Conservation (phyloP, 2,888 invertebrate species). For the Limnephilus auricula region DNA sequence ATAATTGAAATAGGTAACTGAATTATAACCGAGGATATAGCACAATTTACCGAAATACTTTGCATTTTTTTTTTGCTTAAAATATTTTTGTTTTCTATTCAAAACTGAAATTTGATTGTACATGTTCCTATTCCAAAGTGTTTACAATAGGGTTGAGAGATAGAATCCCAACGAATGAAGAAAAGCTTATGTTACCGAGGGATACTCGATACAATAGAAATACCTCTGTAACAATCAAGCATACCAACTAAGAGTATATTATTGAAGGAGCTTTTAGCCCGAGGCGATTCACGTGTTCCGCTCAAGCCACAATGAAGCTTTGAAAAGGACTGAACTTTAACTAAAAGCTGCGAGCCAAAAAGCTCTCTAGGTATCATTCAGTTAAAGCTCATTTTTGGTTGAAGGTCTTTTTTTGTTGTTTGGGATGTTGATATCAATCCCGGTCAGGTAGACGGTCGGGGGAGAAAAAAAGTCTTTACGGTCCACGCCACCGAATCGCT, state of each 20-base stretch:
- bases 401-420: neutral
- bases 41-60: neutral
- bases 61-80: neutral
- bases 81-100: slow-evolving; percentile 35
- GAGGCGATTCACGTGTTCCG: slow-evolving; percentile 73
- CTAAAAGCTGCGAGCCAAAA: neutral
- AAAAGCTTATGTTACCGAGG: slow-evolving; percentile 40
- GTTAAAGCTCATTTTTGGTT: slow-evolving; percentile 44
- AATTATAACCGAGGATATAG: neutral
- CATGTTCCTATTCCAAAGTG: slow-evolving; percentile 18
- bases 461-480: slow-evolving; percentile 60
- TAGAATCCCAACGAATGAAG: neutral
- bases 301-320: slow-evolving; percentile 61
- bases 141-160: slow-evolving; percentile 46
- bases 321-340: slow-evolving; percentile 53
- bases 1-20: slow-evolving; percentile 7
- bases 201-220: slow-evolving; percentile 30
- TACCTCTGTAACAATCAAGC: slow-evolving; percentile 37
- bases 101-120: slow-evolving; percentile 27
- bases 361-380: neutral
- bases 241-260: slow-evolving; percentile 24
- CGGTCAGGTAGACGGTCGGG: slow-evolving; percentile 48
- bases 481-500: slow-evolving; percentile 66
- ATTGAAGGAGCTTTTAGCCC: slow-evolving; percentile 68
- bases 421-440: slow-evolving; percentile 15